A percentile compares a stretch with the other conserved stretches of the same genome.
Evolutionary conservation across 2,888 invertebrate genomes (phyloP).

Genomic region (Pimpla rufipes): DNA sequence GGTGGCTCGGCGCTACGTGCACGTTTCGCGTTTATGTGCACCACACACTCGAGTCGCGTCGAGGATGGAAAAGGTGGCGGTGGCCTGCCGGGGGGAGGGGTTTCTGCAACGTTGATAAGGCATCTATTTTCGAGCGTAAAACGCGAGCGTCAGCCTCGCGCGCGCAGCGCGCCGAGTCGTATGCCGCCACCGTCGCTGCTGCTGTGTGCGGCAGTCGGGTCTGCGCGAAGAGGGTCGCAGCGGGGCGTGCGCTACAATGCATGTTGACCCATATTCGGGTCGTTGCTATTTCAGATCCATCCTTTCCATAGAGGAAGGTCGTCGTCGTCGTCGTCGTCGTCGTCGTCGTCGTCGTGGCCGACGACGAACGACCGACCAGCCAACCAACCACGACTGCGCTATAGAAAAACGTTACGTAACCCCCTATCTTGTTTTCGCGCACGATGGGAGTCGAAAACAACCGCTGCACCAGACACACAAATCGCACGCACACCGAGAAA

Average conservation of each 20-base stretch:
- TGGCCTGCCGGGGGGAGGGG: conserved; percentile 34
- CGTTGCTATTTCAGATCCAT: conserved; percentile 85
- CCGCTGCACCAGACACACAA: conserved; percentile 45
- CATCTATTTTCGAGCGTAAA: conserved; percentile 82
- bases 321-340: conserved; percentile 75
- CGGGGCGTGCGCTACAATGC: conserved; percentile 84
- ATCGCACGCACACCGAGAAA: neutral
- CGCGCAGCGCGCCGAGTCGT: conserved; percentile 53
- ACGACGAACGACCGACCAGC: conserved; percentile 45
- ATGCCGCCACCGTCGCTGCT: too few relatives aligned
- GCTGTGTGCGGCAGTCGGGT: conserved; percentile 31
- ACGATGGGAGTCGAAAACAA: conserved; percentile 72
- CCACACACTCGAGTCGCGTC: conserved; percentile 23
- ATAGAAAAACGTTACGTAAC: conserved; percentile 77
- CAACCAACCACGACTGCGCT: conserved; percentile 30
- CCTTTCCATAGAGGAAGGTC: conserved; percentile 86
- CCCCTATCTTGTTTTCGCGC: conserved; percentile 74
- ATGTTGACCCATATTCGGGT: conserved; percentile 86
- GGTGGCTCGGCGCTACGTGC: neutral
- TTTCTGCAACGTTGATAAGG: conserved; percentile 77
- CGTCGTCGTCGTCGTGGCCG: conserved; percentile 39
- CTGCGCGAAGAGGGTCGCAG: conserved; percentile 74
- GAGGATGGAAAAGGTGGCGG: neutral
- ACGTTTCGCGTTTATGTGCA: neutral
- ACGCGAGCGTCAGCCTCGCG: conserved; percentile 71